These are phyloP conservation scores for Alsophila aescularia DNA, from an alignment of 2,888 invertebrate genomes.

Conservation along the genomic window DNA sequence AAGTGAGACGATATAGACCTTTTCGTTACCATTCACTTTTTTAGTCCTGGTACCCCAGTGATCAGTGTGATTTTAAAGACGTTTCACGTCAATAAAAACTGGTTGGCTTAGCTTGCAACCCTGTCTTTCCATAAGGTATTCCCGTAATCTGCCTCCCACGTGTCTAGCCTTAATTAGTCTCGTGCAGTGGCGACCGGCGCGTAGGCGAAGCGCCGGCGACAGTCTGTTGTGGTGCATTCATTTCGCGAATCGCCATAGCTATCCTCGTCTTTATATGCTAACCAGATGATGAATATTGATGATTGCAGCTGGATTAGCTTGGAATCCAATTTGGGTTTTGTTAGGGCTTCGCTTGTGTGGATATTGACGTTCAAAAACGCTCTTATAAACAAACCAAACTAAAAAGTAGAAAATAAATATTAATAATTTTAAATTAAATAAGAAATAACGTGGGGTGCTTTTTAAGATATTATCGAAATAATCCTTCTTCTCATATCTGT, in stretches of 20 bases:
- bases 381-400: too few species aligned
- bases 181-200: conserved; percentile 35
- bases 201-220: conserved; percentile 51
- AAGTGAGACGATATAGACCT: too few species aligned
- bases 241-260: conserved; percentile 50
- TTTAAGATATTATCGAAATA: too few species aligned
- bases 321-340: conserved; percentile 18
- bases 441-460: too few species aligned
- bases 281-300: conserved; percentile 28
- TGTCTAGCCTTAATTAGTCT: conserved; percentile 37
- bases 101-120: conserved; percentile 1
- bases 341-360: conserved; percentile 1
- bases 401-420: too few species aligned
- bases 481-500: too few species aligned
- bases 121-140: conserved; percentile 19
- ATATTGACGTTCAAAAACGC: too few species aligned
- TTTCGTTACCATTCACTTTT: too few species aligned
- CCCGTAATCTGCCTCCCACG: conserved; percentile 28
- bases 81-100: too few species aligned
- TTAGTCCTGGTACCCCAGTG: too few species aligned
- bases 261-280: conserved; percentile 38
- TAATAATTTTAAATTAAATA: too few species aligned
- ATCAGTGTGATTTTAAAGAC: too few species aligned
- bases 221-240: conserved; percentile 37
- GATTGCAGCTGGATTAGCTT: conserved; percentile 22